Base-by-base conservation (phyloP, 2,888 invertebrate genomes). In the Nomada fabriciana region DNA sequence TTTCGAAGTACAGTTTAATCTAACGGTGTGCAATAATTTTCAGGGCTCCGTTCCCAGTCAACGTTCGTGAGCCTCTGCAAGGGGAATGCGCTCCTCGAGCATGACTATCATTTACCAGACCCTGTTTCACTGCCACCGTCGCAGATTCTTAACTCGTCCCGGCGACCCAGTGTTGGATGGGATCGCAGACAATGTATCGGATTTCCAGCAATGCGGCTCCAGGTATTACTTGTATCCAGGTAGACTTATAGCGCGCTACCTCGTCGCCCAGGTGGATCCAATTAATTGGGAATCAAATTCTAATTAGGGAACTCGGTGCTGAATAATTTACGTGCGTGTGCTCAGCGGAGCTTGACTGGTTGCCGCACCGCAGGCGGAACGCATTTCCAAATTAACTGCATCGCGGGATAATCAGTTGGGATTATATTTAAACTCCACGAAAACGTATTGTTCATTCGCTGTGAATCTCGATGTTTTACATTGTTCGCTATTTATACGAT, bases 81-180 rank as follows among this genome's bases (percentile, higher is more conserved):
- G 82, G 88, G 88, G 91, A 91, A 91, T 91, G 91, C 88, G 89
- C 90, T 88, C 85, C 87, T 69, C 80, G 84, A 89, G 91, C 91
- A 91, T 91, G 91, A 91, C 91, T 91, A 88, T 91, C 88, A 89
- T 91, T 90, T 90, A 89, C 90, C 83, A 82, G 88, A 76, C 78
- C 85, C 52, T 82, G 84, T 86, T 85, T 84, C 89, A 82, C 84
- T 69, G 83, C 80, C 82, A 80, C 76, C 79, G 80, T 79, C 77
- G 80, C 80, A 85, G 83, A 87, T 83, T 84, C 85, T 86, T 79
- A 84, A 82, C 86, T 77, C 74, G 72, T 75, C 77, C 55, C 50
- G 57, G 50, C 65, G 76, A 73, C 71, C 72, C 75, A 64, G 69
- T 76, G 74, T 60, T 61, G 67, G 64, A 55, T 63, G 29, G 57